These are phyloP conservation scores for Spinus pinus DNA, from an alignment of 2,797 vertebrate genomes.

Conservation along the genomic window DNA sequence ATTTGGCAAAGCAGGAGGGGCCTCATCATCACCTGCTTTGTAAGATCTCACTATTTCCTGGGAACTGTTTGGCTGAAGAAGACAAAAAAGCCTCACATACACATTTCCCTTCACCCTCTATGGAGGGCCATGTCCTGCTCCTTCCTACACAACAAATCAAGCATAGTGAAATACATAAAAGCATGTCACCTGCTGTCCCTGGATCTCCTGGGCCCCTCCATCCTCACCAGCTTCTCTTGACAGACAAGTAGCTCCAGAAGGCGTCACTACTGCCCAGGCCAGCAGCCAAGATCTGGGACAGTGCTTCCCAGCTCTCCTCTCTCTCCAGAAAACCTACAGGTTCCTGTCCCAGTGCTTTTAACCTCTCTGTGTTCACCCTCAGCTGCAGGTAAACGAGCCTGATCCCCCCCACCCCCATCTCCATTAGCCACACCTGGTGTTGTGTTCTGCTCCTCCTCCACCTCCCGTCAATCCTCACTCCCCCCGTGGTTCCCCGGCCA, in stretches of 20 bases:
- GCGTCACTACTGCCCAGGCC: rapidly evolving
- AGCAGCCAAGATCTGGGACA: rapidly evolving
- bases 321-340: rapidly evolving
- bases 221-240: background rate
- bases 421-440: background rate
- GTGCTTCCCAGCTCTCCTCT: rapidly evolving
- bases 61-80: background rate
- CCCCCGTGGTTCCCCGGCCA: rapidly evolving
- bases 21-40: background rate
- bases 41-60: background rate
- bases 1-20: background rate
- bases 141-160: background rate
- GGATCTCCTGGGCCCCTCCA: background rate
- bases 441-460: background rate
- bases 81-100: too few relatives aligned
- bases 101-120: background rate
- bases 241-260: background rate
- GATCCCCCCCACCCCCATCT: background rate
- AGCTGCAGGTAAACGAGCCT: background rate
- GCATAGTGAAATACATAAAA: rapidly evolving
- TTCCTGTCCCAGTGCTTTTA: background rate
- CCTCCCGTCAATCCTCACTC: background rate
- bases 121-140: background rate
- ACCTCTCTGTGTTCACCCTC: background rate
- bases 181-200: background rate